phyloP scores from a whole-genome alignment of 2,888 invertebrate species.

The Parnassius glacialis region DNA sequence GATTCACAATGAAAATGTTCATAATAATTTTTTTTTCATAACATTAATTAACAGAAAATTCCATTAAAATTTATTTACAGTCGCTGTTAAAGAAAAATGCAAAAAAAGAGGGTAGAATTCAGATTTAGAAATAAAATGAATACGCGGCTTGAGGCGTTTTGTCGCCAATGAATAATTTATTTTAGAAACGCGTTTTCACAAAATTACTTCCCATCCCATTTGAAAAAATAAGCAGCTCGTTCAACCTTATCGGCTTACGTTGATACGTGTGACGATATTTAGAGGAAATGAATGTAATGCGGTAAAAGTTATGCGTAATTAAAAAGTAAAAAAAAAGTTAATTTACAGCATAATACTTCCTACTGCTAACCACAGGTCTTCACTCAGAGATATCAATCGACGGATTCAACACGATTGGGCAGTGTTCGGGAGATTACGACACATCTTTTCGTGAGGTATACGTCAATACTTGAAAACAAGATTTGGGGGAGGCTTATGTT shows the following conservation, averaged over 20 bases:
- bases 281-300: neutral
- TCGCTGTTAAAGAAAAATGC: conserved; percentile 67
- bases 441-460: too few species aligned
- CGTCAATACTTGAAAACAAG: too few species aligned
- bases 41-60: neutral
- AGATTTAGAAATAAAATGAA: conserved; percentile 80
- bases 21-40: too few species aligned
- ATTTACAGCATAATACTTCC: too few species aligned
- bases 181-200: conserved; percentile 74
- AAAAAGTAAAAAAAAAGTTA: too few species aligned
- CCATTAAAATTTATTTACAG: conserved; percentile 75
- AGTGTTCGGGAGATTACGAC: too few species aligned
- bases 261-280: conserved; percentile 26
- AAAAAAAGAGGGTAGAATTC: conserved; percentile 70
- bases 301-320: too few species aligned
- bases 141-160: conserved; percentile 77
- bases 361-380: too few species aligned
- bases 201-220: conserved; percentile 77
- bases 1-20: too few species aligned
- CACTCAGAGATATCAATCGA: too few species aligned
- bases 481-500: too few species aligned
- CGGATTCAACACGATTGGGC: too few species aligned
- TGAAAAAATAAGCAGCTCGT: conserved; percentile 58
- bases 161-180: conserved; percentile 81
- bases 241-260: conserved; percentile 29